phyloP scores from a whole-genome alignment of 2,888 invertebrate genomes.

The Lithophane socia region DNA sequence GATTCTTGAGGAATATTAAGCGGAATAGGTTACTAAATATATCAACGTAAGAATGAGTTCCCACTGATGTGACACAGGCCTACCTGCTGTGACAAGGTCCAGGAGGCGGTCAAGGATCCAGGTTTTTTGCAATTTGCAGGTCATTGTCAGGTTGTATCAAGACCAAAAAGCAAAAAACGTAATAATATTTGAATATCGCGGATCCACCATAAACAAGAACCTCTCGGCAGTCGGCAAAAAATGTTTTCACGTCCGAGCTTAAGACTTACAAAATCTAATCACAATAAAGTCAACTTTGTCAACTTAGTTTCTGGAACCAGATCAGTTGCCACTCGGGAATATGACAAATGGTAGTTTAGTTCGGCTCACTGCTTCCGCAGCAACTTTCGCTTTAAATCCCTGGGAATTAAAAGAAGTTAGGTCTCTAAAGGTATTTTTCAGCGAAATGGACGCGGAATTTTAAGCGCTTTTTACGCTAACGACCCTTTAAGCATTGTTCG shows the following conservation, averaged over 20 bases:
- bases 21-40: too few species aligned
- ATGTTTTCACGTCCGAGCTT: neutral
- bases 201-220: neutral
- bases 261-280: neutral
- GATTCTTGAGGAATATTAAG: too few species aligned
- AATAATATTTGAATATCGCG: too few species aligned
- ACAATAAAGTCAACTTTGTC: neutral
- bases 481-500: conserved; percentile 35
- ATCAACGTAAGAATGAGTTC: too few species aligned
- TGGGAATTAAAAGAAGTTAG: conserved; percentile 43
- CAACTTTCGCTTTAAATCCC: conserved; percentile 34
- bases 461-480: conserved; percentile 42
- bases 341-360: conserved; percentile 22
- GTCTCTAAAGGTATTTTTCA: conserved; percentile 47
- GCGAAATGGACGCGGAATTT: conserved; percentile 23
- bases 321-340: neutral
- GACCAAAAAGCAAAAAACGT: too few species aligned
- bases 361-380: conserved; percentile 1
- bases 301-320: neutral
- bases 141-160: too few species aligned
- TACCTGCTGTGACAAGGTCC: too few species aligned
- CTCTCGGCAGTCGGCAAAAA: neutral
- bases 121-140: too few species aligned
- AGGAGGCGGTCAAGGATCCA: too few species aligned
- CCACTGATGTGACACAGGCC: too few species aligned